A percentile compares a stretch with the other conserved stretches of the same genome.
These are phyloP conservation scores for Heloderma charlesbogerti DNA, from an alignment of 2,113 vertebrate genomes.

Conservation along the genomic window DNA sequence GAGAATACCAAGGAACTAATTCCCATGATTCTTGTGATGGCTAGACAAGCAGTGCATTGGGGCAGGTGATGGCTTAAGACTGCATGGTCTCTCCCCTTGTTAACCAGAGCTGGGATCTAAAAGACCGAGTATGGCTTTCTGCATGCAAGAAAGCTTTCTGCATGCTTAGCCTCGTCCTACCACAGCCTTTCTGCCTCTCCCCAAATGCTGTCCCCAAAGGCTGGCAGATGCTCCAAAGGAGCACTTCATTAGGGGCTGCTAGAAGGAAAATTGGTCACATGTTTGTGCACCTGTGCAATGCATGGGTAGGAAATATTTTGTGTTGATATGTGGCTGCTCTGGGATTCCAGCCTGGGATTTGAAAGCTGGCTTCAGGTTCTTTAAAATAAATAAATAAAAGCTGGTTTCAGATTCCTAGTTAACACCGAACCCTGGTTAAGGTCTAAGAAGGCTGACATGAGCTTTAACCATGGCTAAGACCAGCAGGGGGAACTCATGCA, in stretches of 20 bases:
- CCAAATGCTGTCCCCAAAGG: neutral
- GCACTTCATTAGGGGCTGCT: neutral
- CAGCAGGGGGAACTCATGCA: neutral
- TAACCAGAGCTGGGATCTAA: neutral
- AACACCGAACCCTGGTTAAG: too few species aligned
- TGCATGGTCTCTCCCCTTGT: neutral
- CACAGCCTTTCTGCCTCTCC: neutral
- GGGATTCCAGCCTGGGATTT: neutral
- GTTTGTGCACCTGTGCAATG: neutral
- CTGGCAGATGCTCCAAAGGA: neutral
- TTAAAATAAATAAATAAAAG: too few species aligned
- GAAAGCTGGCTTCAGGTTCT: neutral
- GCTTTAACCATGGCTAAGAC: neutral
- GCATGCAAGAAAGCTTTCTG: too few species aligned
- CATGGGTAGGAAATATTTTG: too few species aligned
- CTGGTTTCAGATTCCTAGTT: too few species aligned
- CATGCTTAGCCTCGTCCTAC: neutral
- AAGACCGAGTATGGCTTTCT: neutral
- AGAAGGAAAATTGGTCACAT: neutral
- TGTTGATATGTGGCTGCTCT: too few species aligned
- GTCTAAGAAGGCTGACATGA: too few species aligned
- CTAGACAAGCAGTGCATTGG: neutral
- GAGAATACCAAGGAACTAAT: neutral
- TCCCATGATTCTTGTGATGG: neutral
- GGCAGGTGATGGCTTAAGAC: neutral